Evolutionary conservation across 37 sponge, comb jelly and placozoan genomes (phyloP).

Genomic region (Haliclona indistincta): DNA sequence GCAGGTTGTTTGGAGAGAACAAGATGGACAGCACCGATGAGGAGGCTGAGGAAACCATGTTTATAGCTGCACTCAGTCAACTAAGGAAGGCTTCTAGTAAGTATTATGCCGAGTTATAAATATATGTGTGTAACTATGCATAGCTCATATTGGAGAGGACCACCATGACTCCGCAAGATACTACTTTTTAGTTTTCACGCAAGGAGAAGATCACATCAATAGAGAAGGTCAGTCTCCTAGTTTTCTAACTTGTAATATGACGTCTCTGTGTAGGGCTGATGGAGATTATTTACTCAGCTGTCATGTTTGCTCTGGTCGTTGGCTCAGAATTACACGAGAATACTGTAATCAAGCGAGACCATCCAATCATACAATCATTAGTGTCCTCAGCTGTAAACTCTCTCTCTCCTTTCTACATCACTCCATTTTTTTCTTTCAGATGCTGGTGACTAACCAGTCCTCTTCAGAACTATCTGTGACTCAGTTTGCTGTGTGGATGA

Average conservation of each 20-base stretch:
- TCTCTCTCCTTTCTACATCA: background rate
- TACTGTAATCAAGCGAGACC: constrained; percentile 13
- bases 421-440: background rate
- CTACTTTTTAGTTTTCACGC: constrained; percentile 24
- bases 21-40: too few species aligned
- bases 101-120: too few species aligned
- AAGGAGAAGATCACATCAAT: constrained; percentile 18
- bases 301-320: constrained; percentile 30
- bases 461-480: constrained; percentile 15
- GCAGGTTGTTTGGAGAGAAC: constrained; percentile 15
- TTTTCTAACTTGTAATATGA: background rate
- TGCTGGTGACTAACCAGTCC: background rate
- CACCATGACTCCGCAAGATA: constrained; percentile 17
- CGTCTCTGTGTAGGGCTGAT: constrained; percentile 12
- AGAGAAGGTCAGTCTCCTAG: constrained; percentile 13
- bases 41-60: constrained; percentile 14
- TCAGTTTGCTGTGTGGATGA: constrained; percentile 46
- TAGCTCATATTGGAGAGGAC: too few species aligned
- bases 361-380: constrained; percentile 19
- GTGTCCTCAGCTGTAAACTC: constrained; percentile 26
- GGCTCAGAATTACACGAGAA: constrained; percentile 29
- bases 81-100: constrained; percentile 1
- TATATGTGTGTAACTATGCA: too few species aligned
- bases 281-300: constrained; percentile 30
- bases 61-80: background rate